Percentiles rank a stretch among this genome's conserved stretches.
phyloP scores from a whole-genome alignment of 1,140 invertebrate genomes.

The Hetaerina americana region DNA sequence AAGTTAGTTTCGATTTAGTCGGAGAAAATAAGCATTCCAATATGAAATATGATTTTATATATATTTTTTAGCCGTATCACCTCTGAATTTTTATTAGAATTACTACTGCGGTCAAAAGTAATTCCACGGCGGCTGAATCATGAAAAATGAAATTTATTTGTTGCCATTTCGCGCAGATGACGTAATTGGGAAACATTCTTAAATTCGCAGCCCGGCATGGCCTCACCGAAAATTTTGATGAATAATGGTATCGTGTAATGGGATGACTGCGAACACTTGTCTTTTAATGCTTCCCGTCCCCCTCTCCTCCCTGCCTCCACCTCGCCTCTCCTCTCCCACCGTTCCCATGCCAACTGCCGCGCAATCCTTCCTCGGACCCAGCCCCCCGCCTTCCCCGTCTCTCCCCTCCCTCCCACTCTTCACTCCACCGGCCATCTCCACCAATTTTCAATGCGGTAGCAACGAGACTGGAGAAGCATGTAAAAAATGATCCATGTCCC shows the following conservation, averaged over 20 bases:
- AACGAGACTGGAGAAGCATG: constrained; percentile 21
- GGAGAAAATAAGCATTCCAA: too few relatives aligned
- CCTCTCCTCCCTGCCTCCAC: constrained; percentile 29
- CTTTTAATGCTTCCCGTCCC: constrained; percentile 32
- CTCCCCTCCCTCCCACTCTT: constrained; percentile 19
- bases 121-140: too few relatives aligned
- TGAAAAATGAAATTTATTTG: too few relatives aligned
- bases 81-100: too few relatives aligned
- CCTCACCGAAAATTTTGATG: neutral
- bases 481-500: constrained; percentile 11
- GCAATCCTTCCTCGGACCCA: constrained; percentile 32
- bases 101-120: too few relatives aligned
- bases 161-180: too few relatives aligned
- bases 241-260: neutral
- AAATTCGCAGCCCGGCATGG: neutral
- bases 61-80: too few relatives aligned
- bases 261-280: constrained; percentile 7
- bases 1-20: too few relatives aligned
- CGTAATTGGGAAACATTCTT: too few relatives aligned
- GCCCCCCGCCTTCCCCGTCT: constrained; percentile 28
- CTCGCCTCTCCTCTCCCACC: constrained; percentile 18
- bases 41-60: too few relatives aligned
- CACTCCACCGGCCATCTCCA: constrained; percentile 3
- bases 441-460: constrained; percentile 11
- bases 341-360: too few relatives aligned